Base-by-base conservation (phyloP, 2,888 invertebrate species). In the Teleogryllus oceanicus region DNA sequence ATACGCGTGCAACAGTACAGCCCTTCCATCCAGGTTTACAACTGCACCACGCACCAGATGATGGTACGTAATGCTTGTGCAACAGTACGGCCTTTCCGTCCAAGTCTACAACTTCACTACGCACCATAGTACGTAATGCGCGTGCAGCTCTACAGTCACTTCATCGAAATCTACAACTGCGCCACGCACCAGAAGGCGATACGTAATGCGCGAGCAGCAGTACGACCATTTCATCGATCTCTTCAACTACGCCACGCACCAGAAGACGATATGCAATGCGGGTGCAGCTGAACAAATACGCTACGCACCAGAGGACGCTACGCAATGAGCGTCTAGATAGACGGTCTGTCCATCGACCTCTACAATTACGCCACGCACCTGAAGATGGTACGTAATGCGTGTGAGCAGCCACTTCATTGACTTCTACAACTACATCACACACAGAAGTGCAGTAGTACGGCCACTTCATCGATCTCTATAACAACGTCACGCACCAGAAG, bases 181-280 rank as follows among this genome's bases (percentile, higher is more conserved):
- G n/a, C n/a, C 12, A 50, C 78, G 51, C 2, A 62, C 51, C n/a
- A 11, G 4, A 81, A 88, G 81, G 90, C 8, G 13, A 12, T 62
- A n/a, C 0, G 62, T 62, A 37, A 8, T 37, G 8, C 37, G 4
- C 8, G 8, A 8, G 37, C 37, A 8, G 8, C 5, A 4, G 4
- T 8, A 37, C 2, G 76, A 77, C 16, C n/a, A 11, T 11, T n/a
- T n/a, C 13, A 37, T 18, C 50, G 77, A 79, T 74, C 18, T 79
- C 11, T 24, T 11, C 12, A 51, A 50, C 51, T 24, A 75, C 21
- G n/a, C 2, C 13, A 50, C 78, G 51, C 12, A 62, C 51, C n/a
- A 11, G n/a, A 81, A 88, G 81, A 90, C 62, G 62, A 3, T 62
- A 4, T 2, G 62, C 2, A 24, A 24, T 24, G 24, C 3, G 24